Base-by-base conservation (phyloP, 2,113 vertebrate genomes). In the Lasiurus borealis region DNA sequence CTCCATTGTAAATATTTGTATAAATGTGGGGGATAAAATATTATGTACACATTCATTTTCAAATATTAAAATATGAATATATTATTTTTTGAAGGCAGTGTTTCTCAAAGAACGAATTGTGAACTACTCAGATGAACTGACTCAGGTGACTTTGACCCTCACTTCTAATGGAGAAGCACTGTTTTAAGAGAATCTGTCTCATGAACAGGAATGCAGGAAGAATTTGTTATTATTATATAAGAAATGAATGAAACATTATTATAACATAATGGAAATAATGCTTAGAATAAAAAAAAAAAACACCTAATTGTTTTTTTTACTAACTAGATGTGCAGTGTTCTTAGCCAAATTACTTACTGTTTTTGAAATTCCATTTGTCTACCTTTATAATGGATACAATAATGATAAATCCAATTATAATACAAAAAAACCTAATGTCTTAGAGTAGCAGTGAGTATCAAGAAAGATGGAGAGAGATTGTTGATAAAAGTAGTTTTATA, bases 331-430 rank as follows among this genome's bases (percentile, higher is more conserved):
- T 85, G 5, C 18, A 31, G 25, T 83, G 16, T 76, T 85, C n/a
- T 77, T 69, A 90, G 4, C 10, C 46, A 72, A 50, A 27, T 93
- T 36, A 80, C 8, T 86, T 85, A 77, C 69, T 72, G 14, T 62
- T 36, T 77, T 57, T 85, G 21, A 93, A 85, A 85, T 85, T 88
- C 10, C 4, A 81, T 71, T 90, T 77, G 23, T 16, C 81, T 15
- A 62, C 91, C 23, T 84, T 88, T 91, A 89, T 73, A 90, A 36
- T 76, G 27, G 8, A 59, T 71, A 66, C 4, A 89, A 62, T 48
- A 69, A 80, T 75, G 77, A 83, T 44, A 88, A 94, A 81, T 72
- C 5, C 11, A 85, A 46, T 31, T 34, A 88, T 64, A 31, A 88
- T 64, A 40, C 40, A 31, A 48, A 27, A 14, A 27, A 8, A 9